phyloP scores from a whole-genome alignment of 2,113 vertebrate genomes.

The Phaetusa simplex region DNA sequence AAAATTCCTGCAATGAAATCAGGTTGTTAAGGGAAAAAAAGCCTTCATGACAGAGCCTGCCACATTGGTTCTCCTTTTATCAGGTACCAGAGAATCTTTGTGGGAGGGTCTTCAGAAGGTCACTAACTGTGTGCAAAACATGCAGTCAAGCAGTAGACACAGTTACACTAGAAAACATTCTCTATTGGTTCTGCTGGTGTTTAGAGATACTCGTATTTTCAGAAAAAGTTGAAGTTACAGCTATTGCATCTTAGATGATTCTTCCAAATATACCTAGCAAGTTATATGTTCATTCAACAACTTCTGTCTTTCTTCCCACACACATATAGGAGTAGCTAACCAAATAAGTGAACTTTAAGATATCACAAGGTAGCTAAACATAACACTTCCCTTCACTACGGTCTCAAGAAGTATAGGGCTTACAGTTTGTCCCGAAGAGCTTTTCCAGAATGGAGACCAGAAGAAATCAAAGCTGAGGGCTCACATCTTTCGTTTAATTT shows the following conservation, averaged over 20 bases:
- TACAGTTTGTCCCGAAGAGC: background rate
- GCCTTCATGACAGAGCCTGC: background rate
- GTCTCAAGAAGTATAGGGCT: background rate
- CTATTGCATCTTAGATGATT: background rate
- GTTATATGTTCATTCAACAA: background rate
- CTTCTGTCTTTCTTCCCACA: background rate
- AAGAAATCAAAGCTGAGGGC: background rate
- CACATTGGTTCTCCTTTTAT: background rate
- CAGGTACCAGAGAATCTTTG: background rate
- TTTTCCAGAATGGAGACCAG: background rate
- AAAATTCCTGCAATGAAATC: background rate
- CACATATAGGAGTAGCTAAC: background rate
- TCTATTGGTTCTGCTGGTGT: background rate
- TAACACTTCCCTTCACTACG: background rate
- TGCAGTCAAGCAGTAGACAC: background rate
- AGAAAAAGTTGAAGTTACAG: background rate
- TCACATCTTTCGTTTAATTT: background rate
- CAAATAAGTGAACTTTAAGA: background rate
- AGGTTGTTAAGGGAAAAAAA: background rate
- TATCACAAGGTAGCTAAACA: background rate
- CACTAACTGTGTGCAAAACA: background rate
- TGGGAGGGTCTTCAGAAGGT: background rate
- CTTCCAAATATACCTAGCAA: background rate
- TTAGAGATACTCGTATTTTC: background rate
- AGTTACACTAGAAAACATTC: background rate